A percentile compares a stretch with the other conserved stretches of the same genome.
Conservation (phyloP, 2,888 invertebrate genomes). For the Drosophila falleni region DNA sequence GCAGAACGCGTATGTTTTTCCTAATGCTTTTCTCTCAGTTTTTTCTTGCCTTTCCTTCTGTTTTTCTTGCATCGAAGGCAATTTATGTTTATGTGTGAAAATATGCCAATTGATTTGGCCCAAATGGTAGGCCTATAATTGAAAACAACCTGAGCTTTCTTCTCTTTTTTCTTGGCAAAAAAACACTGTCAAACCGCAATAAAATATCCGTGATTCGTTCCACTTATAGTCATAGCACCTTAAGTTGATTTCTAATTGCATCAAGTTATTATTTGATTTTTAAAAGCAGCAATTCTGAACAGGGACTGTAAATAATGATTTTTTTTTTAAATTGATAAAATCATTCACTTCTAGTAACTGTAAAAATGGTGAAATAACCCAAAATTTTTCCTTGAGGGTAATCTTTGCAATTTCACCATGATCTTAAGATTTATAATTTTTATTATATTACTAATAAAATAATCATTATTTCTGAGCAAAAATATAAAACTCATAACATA, state of each 20-base stretch:
- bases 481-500: no score
- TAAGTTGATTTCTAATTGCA: background rate
- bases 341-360: no score
- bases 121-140: conserved; percentile 58
- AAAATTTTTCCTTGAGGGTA: no score
- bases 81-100: conserved; percentile 77
- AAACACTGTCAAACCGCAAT: conserved; percentile 31
- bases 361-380: no score
- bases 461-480: no score
- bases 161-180: background rate
- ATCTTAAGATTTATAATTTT: no score
- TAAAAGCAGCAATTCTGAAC: no score
- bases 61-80: conserved; percentile 47
- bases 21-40: conserved; percentile 49
- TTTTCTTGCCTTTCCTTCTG: background rate
- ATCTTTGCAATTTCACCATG: no score
- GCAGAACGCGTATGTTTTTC: conserved; percentile 52
- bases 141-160: conserved; percentile 37
- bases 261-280: no score
- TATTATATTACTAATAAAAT: no score
- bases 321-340: no score
- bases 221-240: conserved; percentile 17
- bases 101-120: conserved; percentile 70
- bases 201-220: conserved; percentile 28
- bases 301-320: no score